Base-by-base conservation (phyloP, 1,140 invertebrate genomes). In the Ectropis grisescens region DNA sequence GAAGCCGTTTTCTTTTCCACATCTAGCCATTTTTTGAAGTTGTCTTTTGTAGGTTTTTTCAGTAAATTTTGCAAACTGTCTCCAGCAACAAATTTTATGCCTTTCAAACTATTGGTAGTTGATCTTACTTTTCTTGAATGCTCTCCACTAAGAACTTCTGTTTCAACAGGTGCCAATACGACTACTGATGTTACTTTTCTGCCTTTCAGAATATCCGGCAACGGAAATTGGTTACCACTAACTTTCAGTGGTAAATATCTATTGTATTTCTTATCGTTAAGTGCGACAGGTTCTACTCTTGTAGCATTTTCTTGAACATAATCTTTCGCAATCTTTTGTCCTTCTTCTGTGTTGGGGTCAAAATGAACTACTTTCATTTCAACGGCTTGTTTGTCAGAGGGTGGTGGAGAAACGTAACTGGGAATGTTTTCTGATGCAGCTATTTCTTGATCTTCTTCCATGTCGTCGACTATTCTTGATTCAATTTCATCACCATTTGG, bases 361-460 rank as follows among this genome's bases (percentile, higher is more conserved):
- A 91, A 93, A 40, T 88, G 88, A 14, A 93, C 91, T 25, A 93
- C 91, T 84, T 93, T 93, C 85, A 93, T 91, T 76, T 93, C 91
- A 10, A 93, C 88, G 23, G 86, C 84, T 59, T 88, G 84, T 41
- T 82, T 71, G 75, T 47, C 67, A 76, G 83, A 54, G 6, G 55
- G 11, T 1, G 68, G 58, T 59, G 79, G 49, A 70, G 82, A 52
- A 59, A 81, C 70, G 34, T 71, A 70, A 24, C 47, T 74, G 13
- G 71, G 41, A 11, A 76, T 35, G 42, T 82, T 81, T 44, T 85
- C 84, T 13, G 68, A 81, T 26, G 66, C 67, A 12, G 67, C 66
- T 29, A 65, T 62, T 39, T 74, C 72, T 59, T 82, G 69, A 29
- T 81, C 70, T 36, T 67, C 50, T 33, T 82, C 65, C 58, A 81